Conservation (phyloP, 2,888 invertebrate species). For the Polydrusus pterygomalis region DNA sequence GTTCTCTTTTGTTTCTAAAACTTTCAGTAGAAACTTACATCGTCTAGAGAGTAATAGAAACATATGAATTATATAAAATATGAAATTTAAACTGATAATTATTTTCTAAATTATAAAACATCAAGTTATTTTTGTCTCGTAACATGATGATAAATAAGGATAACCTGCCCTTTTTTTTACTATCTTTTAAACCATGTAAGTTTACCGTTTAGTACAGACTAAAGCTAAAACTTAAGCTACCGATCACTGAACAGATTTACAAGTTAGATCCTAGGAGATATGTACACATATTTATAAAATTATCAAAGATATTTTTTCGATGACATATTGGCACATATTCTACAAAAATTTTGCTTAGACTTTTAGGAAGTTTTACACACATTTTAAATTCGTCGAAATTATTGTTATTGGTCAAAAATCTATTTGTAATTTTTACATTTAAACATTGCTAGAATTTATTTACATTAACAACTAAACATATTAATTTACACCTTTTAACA, state of each 20-base stretch:
- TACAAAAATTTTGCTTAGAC: conserved; percentile 55
- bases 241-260: conserved; percentile 58
- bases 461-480: conserved; percentile 28
- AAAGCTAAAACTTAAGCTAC: conserved; percentile 49
- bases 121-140: neutral
- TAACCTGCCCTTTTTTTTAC: too few relatives aligned
- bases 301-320: conserved; percentile 65
- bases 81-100: too few relatives aligned
- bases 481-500: conserved; percentile 21
- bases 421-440: conserved; percentile 47
- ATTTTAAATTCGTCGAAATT: conserved; percentile 63
- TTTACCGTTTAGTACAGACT: conserved; percentile 17
- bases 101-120: too few relatives aligned
- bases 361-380: conserved; percentile 46
- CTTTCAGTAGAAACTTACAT: conserved; percentile 16
- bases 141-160: neutral
- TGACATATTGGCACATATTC: conserved; percentile 65
- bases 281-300: conserved; percentile 67
- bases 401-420: conserved; percentile 64
- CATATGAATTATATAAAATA: neutral
- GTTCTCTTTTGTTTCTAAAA: neutral
- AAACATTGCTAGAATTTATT: conserved; percentile 37
- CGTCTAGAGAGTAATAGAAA: neutral
- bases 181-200: conserved; percentile 12
- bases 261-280: conserved; percentile 61